Percentiles rank a stretch among this genome's conserved stretches.
These are phyloP conservation scores for Rhamphomyia laevipes DNA, from an alignment of 2,888 invertebrate species.

Conservation along the genomic window DNA sequence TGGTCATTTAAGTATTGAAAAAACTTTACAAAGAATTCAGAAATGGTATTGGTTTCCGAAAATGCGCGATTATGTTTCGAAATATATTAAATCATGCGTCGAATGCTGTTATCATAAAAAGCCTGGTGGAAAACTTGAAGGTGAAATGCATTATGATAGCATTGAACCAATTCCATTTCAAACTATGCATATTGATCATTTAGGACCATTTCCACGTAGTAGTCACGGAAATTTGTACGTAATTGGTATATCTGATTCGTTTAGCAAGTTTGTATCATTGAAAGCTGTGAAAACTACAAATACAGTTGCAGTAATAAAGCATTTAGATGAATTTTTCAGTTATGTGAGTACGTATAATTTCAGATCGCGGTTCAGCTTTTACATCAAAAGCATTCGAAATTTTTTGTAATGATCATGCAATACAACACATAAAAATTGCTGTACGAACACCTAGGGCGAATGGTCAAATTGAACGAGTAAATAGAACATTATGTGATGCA, in stretches of 20 bases:
- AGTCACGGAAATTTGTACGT: slow-evolving; percentile 5
- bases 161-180: slow-evolving; percentile 6
- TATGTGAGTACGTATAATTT: slow-evolving; percentile 18
- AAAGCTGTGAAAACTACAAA: slow-evolving; percentile 8
- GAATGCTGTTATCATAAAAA: slow-evolving; percentile 28
- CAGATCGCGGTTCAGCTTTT: slow-evolving; percentile 21
- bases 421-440: slow-evolving; percentile 18
- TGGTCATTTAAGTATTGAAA: slow-evolving; percentile 12
- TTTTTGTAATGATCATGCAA: slow-evolving; percentile 15
- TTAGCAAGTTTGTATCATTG: slow-evolving; percentile 6
- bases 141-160: slow-evolving; percentile 16
- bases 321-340: neutral
- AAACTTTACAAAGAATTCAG: slow-evolving; percentile 19
- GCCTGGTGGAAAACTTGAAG: slow-evolving; percentile 18
- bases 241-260: slow-evolving; percentile 6
- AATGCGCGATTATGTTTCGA: slow-evolving; percentile 25
- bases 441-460: slow-evolving; percentile 17
- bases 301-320: neutral
- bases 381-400: slow-evolving; percentile 17
- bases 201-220: slow-evolving; percentile 8
- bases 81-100: slow-evolving; percentile 22
- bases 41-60: slow-evolving; percentile 31
- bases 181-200: slow-evolving; percentile 9
- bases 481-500: slow-evolving; percentile 14
- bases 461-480: slow-evolving; percentile 14